Evolutionary conservation across 2,797 vertebrate species (phyloP).

Genomic region (Eulemur mongoz): DNA sequence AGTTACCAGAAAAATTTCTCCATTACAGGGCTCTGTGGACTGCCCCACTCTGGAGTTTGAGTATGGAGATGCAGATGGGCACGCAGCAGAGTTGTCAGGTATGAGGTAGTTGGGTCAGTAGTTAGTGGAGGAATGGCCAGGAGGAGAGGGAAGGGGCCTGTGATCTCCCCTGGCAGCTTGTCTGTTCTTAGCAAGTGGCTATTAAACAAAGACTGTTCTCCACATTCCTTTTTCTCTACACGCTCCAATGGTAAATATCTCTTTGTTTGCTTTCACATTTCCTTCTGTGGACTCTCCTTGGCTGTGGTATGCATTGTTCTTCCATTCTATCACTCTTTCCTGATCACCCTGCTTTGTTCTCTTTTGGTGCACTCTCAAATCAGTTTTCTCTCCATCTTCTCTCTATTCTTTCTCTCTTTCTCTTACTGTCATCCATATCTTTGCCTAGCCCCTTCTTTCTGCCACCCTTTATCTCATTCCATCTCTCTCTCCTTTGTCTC

Average conservation of each 20-base stretch:
- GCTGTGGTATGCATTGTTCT: background rate
- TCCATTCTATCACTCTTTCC: background rate
- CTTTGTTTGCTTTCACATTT: background rate
- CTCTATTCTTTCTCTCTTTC: background rate
- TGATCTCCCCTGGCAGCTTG: background rate
- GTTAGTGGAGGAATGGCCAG: no score
- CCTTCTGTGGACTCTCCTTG: background rate
- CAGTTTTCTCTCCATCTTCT: conserved; percentile 6
- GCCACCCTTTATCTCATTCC: background rate
- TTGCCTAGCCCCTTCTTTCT: background rate
- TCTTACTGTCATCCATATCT: background rate
- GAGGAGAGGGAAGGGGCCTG: background rate
- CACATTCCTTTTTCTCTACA: background rate
- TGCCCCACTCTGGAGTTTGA: conserved; percentile 96
- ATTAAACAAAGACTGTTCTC: background rate
- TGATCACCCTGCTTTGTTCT: conserved; percentile 12
- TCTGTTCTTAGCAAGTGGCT: background rate
- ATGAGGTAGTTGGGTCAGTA: background rate
- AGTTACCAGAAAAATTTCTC: conserved; percentile 1
- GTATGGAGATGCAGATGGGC: conserved; percentile 91
- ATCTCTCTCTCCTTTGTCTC: background rate
- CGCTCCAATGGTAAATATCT: background rate
- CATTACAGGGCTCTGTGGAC: conserved; percentile 93
- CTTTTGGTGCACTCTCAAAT: background rate
- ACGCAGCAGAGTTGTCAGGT: conserved; percentile 93